Evolutionary conservation across 1,140 invertebrate species (phyloP).

Genomic region (Pachyrhynchus sulphureomaculatus): DNA sequence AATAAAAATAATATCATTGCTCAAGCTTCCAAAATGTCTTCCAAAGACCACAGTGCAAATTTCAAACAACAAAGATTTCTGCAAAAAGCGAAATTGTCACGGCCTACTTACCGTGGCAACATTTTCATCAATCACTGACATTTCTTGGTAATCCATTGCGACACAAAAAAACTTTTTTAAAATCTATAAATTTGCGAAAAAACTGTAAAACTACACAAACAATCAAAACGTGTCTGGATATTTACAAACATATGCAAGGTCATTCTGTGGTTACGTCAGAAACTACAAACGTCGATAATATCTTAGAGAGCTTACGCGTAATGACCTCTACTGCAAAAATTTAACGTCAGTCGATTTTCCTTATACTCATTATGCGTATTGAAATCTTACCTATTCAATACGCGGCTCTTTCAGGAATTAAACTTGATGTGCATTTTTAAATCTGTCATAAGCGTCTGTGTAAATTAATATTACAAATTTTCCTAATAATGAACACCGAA

Average conservation of each 20-base stretch:
- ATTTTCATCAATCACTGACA: conserved; percentile 48
- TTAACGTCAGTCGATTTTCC: too few species aligned
- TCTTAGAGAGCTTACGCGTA: too few species aligned
- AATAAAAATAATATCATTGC: background rate
- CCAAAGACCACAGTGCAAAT: background rate
- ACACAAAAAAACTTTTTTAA: conserved; percentile 4
- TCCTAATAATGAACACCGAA: too few species aligned
- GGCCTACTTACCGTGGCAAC: conserved; percentile 41
- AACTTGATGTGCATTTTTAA: too few species aligned
- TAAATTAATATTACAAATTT: too few species aligned
- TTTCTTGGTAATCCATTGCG: conserved; percentile 49
- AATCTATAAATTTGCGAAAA: conserved; percentile 22
- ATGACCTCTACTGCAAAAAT: too few species aligned
- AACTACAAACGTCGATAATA: background rate
- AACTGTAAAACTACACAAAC: conserved; percentile 12
- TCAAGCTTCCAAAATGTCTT: conserved; percentile 10
- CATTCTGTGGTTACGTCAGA: conserved; percentile 36
- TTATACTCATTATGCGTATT: too few species aligned
- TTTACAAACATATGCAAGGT: conserved; percentile 46
- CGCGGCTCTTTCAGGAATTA: too few species aligned
- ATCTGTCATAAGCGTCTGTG: too few species aligned
- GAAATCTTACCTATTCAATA: too few species aligned
- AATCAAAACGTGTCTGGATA: conserved; percentile 37
- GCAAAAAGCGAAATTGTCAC: conserved; percentile 27
- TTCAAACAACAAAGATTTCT: background rate